A percentile compares a stretch with the other conserved stretches of the same genome.
phyloP scores from a whole-genome alignment of 2,113 vertebrate species.

The Euleptes europaea region DNA sequence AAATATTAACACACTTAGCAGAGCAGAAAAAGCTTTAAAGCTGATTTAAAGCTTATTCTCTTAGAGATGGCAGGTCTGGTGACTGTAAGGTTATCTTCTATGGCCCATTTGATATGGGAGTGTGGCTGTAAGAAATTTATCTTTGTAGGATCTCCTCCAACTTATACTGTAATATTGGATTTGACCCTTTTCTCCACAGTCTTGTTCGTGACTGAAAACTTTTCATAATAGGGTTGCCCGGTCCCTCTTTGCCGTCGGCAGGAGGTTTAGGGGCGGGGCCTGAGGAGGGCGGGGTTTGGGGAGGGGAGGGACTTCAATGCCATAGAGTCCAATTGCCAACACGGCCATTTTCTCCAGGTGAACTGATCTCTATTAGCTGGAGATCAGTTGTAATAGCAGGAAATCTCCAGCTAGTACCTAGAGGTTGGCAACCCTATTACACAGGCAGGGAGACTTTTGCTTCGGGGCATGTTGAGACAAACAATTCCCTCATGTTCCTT shows the following conservation, averaged over 20 bases:
- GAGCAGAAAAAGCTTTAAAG: conserved; percentile 34
- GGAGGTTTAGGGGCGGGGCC: too few relatives aligned
- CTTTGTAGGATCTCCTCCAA: neutral
- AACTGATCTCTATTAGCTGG: too few relatives aligned
- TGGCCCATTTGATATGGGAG: conserved; percentile 29
- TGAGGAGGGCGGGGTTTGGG: too few relatives aligned
- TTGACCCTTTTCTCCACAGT: neutral
- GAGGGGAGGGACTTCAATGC: too few relatives aligned
- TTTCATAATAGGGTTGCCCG: too few relatives aligned
- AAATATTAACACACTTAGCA: conserved; percentile 40
- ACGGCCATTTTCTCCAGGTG: too few relatives aligned
- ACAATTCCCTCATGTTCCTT: neutral
- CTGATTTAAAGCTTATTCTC: conserved; percentile 42
- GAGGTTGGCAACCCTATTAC: too few relatives aligned
- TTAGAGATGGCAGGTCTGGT: conserved; percentile 21
- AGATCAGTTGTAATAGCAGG: too few relatives aligned
- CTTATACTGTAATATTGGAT: neutral
- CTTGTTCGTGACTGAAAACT: neutral
- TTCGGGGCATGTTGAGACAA: neutral
- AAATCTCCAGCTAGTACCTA: too few relatives aligned
- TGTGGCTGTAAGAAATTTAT: conserved; percentile 29
- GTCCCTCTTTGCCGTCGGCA: too few relatives aligned
- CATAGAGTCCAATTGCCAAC: too few relatives aligned
- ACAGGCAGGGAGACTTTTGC: neutral
- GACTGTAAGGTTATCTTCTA: conserved; percentile 37